Percentiles rank a stretch among this genome's conserved stretches.
These are phyloP conservation scores for Rhopilema esculentum DNA, from an alignment of 30 jellyfish, hydroid and myxozoan genomes.

Conservation along the genomic window DNA sequence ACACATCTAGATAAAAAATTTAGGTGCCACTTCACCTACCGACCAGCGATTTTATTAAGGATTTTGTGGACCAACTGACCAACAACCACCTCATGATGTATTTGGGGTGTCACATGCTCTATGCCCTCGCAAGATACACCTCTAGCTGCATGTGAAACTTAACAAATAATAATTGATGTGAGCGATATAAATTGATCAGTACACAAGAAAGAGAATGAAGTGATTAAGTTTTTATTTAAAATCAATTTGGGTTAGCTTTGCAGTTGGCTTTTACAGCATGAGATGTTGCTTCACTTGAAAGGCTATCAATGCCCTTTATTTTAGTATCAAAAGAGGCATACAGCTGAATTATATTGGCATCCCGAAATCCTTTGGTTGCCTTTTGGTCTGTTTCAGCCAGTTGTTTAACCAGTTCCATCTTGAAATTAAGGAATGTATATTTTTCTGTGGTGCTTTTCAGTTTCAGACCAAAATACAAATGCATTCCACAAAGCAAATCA, in stretches of 20 bases:
- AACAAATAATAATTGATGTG: too few relatives aligned
- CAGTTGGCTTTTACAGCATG: background rate
- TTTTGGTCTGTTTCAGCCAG: constrained; percentile 25
- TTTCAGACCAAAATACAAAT: constrained; percentile 24
- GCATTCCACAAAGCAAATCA: constrained; percentile 48
- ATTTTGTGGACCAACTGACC: too few relatives aligned
- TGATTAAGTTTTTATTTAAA: too few relatives aligned
- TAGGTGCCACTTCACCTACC: too few relatives aligned
- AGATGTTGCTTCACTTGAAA: constrained; percentile 8
- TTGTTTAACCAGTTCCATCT: constrained; percentile 36
- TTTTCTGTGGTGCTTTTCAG: background rate
- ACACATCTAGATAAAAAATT: too few relatives aligned
- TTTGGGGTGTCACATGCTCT: too few relatives aligned
- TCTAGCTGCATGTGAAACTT: too few relatives aligned
- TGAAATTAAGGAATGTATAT: constrained; percentile 28
- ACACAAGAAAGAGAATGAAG: too few relatives aligned
- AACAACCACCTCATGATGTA: too few relatives aligned
- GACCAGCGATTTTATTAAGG: too few relatives aligned
- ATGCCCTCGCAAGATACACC: too few relatives aligned
- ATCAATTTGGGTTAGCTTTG: background rate
- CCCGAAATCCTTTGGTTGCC: background rate
- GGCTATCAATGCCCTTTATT: background rate
- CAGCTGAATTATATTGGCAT: background rate
- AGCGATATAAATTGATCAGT: too few relatives aligned
- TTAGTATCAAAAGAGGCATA: background rate